These are phyloP conservation scores for Apus apus DNA, from an alignment of 2,113 vertebrate species.

Conservation along the genomic window DNA sequence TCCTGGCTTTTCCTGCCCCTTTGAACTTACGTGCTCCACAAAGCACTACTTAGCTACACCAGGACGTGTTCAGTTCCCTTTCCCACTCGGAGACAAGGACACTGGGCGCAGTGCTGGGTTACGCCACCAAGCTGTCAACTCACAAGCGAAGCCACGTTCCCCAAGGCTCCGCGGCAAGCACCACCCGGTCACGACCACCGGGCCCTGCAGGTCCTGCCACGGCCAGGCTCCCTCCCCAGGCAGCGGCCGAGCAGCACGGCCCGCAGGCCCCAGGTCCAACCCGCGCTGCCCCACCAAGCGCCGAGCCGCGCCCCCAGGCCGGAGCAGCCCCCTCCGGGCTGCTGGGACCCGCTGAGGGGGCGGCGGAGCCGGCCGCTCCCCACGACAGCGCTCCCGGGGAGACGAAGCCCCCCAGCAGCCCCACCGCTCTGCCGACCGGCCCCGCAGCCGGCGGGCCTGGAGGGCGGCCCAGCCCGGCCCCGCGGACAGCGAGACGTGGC, in stretches of 20 bases:
- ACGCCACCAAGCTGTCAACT: background rate
- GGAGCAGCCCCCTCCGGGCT: background rate
- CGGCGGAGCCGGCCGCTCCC: background rate
- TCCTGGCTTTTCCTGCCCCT: background rate
- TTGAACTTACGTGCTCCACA: background rate
- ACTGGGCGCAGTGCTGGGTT: too few species aligned
- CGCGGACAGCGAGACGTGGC: conserved; percentile 20
- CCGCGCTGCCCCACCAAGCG: fast-evolving
- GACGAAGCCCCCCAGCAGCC: background rate
- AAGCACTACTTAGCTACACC: background rate
- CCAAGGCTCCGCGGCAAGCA: background rate
- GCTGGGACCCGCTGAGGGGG: background rate
- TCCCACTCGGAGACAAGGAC: background rate
- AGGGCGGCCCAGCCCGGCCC: background rate
- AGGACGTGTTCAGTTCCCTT: background rate
- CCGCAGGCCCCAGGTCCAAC: fast-evolving
- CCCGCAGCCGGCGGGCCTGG: background rate
- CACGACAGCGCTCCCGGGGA: fast-evolving
- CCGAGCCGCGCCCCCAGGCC: background rate
- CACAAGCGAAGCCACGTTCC: background rate
- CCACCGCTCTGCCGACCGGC: background rate
- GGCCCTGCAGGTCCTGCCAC: fast-evolving
- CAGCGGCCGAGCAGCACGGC: background rate
- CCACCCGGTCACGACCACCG: too few species aligned
- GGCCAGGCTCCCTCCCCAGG: background rate